Base-by-base conservation (phyloP, 2,113 vertebrate species). In the Clarias gariepinus region DNA sequence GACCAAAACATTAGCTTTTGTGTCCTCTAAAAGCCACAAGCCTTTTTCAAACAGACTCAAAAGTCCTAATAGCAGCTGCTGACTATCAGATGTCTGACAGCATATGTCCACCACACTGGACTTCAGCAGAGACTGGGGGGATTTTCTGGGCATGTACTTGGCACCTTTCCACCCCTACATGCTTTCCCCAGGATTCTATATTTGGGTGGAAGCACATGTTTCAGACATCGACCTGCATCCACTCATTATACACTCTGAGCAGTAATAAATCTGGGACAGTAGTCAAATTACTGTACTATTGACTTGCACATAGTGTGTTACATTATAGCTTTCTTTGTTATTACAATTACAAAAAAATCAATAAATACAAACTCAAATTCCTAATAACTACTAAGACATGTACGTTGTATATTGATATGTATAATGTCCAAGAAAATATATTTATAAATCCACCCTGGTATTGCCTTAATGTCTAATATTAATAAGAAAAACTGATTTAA, bases 51-150 rank as follows among this genome's bases (percentile, higher is more conserved):
- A 52, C 74, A 71, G 80, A 81, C 64, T 74, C 19, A 30, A 30
- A 84, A 60, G 79, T 81, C 60, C 88, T 60, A 84, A 79, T 53
- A 83, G 77, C 89, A 88, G 89, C 81, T 57, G 86, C 23, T 76
- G 69, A 30, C 69, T 78, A 63, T 83, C 58, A 77, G 76, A 87
- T 83, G 63, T 71, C 78, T 80, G 66, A 64, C 81, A 89, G 69
- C 84, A 89, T 58, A 89, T 87, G 89, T 79, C 82, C 64, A 77
- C 12, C 61, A 82, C 85, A 79, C 41, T 57, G 81, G 64, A 83
- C 57, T 28, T 55, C 55, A 81, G 53, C 88, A 52, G 66, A 73
- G 79, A 53, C 79, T 53, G 8, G 76, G 53, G 85, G 85, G 78
- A 19, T 69, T 58, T 81, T 60, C 63, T 80, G 82, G 77, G 79